Evolutionary conservation across 1,140 invertebrate species (phyloP).

Genomic region (Proctacanthus coquilletti): DNA sequence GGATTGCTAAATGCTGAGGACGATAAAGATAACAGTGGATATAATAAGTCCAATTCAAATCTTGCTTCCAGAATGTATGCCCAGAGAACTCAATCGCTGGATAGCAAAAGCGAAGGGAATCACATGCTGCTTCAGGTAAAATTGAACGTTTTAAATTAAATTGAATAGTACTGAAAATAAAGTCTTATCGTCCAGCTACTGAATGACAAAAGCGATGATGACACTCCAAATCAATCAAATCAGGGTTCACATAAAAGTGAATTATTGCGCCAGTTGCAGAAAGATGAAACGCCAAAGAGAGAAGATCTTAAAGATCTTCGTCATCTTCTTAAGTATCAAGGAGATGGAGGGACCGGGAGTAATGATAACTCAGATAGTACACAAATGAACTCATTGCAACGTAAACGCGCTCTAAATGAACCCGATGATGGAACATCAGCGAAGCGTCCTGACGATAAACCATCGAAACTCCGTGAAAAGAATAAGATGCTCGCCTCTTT

Average conservation of each 20-base stretch:
- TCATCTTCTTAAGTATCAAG: slow-evolving; percentile 35
- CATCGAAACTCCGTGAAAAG: slow-evolving; percentile 58
- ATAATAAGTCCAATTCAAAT: slow-evolving; percentile 1
- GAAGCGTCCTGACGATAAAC: slow-evolving; percentile 35
- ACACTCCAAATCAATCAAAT: slow-evolving; percentile 42
- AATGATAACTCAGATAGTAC: no score
- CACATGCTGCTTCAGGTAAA: slow-evolving; percentile 64
- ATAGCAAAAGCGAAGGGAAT: slow-evolving; percentile 21
- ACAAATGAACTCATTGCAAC: slow-evolving; percentile 36
- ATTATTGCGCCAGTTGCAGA: slow-evolving; percentile 62
- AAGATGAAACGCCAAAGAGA: slow-evolving; percentile 35
- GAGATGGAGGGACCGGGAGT: no score
- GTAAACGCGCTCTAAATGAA: slow-evolving; percentile 54
- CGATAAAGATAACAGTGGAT: slow-evolving; percentile 44
- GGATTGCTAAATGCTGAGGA: slow-evolving; percentile 67
- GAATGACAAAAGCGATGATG: slow-evolving; percentile 70
- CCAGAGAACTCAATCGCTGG: slow-evolving; percentile 4
- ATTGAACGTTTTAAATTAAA: neutral
- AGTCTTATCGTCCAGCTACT: slow-evolving; percentile 46
- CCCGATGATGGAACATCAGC: slow-evolving; percentile 39
- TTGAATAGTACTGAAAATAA: neutral
- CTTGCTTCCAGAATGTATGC: slow-evolving; percentile 1
- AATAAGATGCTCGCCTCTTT: slow-evolving; percentile 78
- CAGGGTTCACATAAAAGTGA: slow-evolving; percentile 47
- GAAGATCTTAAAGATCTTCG: slow-evolving; percentile 24